Evolutionary conservation across 37 sponge, comb jelly and placozoan genomes (phyloP), one percentile per base, ranked within the genome.

Genomic region (Chondrilla cf. caribensis): DNA sequence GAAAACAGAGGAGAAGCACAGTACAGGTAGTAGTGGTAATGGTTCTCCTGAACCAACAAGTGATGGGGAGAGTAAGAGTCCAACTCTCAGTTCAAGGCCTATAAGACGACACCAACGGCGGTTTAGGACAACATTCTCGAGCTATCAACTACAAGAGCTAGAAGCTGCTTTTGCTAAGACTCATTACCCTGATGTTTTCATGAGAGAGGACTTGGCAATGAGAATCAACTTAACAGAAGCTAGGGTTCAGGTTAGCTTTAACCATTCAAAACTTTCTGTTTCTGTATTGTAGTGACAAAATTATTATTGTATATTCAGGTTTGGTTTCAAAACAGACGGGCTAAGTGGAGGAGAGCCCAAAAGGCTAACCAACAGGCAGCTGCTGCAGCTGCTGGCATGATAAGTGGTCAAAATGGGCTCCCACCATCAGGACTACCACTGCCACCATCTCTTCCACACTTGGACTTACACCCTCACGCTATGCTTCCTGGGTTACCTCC

Each of bases 161-260:
- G 96, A 95, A 51, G 82, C 77, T 18, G 90, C 88, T 22, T 95
- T 95, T 93, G 88, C 94, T 62, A 87, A 90, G 85, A 91, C 88
- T 0, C 93, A 90, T 54, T 95, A 95, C 72, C 96, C 96, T 24
- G 96, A 95, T 85, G 93, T 95, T 1, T 95, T 93, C 81, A 93
- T 90, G 25, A 82, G 96, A 21, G 96, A 95, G 55, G 96, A 95
- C 22, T 54, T 95, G 31, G 96, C 96, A 31, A 85, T 62, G 9
- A 79, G 86, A 35, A 89, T 95, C 3, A 90, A 88, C 55, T 82
- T 95, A 25, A 95, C 94, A 28, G 96, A 95, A 66, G 96, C 96
- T 11, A 54, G 96, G 77, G 96, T 95, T 4, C 96, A 95, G 93
- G 96, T 95, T 62, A 73, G 91, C 15, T 29, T 9, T 7, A 19